phyloP scores from a whole-genome alignment of 2,888 invertebrate species.

The Trachelus tabidus region DNA sequence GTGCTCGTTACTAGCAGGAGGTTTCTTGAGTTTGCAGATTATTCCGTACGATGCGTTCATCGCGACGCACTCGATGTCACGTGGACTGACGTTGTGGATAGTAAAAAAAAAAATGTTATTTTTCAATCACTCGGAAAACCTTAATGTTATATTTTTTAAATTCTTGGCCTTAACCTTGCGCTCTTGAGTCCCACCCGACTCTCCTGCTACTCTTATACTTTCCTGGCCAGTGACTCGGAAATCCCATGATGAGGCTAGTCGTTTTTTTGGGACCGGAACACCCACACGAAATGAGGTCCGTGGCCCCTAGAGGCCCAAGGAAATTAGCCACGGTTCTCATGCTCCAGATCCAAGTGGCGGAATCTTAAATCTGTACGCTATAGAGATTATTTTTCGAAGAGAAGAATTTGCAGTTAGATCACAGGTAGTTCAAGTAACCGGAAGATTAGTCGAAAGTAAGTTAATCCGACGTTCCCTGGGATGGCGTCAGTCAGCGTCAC shows the following conservation, averaged over 20 bases:
- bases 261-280: not conserved
- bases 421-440: constrained; percentile 19
- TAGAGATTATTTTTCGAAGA: not conserved
- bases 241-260: not conserved
- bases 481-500: constrained; percentile 7
- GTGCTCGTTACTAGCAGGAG: not conserved
- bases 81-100: not conserved
- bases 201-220: not conserved
- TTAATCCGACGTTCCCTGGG: constrained; percentile 28
- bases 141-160: not conserved
- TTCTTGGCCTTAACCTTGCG: not conserved
- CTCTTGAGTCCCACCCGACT: not conserved
- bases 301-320: not conserved
- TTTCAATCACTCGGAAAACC: not conserved
- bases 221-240: not conserved
- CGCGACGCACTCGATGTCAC: not conserved
- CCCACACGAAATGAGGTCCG: not conserved
- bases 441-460: constrained; percentile 28
- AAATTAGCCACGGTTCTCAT: not conserved
- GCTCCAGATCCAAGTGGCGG: not conserved
- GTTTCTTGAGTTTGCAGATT: not conserved
- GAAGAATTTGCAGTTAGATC: not conserved
- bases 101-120: not conserved
- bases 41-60: not conserved
- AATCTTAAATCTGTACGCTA: not conserved